Evolutionary conservation across 2,888 invertebrate species (phyloP), one percentile per base, ranked within the genome.

Genomic region (Eilema griseolum): DNA sequence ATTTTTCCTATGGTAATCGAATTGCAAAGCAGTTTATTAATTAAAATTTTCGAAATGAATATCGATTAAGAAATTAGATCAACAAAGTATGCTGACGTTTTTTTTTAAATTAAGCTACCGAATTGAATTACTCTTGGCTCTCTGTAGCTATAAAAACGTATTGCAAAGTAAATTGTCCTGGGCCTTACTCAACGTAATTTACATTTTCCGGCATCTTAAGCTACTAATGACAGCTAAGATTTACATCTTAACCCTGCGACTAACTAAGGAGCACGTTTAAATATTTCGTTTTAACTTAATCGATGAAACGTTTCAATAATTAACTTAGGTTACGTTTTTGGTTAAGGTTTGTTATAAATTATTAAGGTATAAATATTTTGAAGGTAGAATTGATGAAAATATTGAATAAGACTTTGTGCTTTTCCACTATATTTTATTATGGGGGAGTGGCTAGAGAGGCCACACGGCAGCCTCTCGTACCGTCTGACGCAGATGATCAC

Each of bases 141-240:
- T 23, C 23, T 11, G 23, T 61, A 61, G 23, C 61, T 33, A 61
- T 52, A 52, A 52, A 64, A 46, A n/a, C 52, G 14, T 46, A 64
- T 20, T 28, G 12, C 14, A 7, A 59, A 20, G 11, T n/a, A 28
- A 24, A 57, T 66, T 28, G 24, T 66, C 20, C 37, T 33, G 41
- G 24, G 24, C 33, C 37, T 37, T 16, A 56, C 31, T 37, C 28
- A 59, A 70, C 71, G 69, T 69, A 70, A 75, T 75, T 74, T 76
- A 70, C 70, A 74, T 74, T 64, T 59, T 56, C 62, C 76, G 33
- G 26, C 52, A 57, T 60, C 74, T 46, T 67, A 79, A 79, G 79
- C 76, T 67, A 62, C 65, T 73, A 74, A 75, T 72, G 80, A 80
- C 78, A 80, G 72, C 64, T 26, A 41, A 66, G 74, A 72, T 80